Conservation (phyloP, 2,113 vertebrate genomes). For the Psittacula cyanocephala region DNA sequence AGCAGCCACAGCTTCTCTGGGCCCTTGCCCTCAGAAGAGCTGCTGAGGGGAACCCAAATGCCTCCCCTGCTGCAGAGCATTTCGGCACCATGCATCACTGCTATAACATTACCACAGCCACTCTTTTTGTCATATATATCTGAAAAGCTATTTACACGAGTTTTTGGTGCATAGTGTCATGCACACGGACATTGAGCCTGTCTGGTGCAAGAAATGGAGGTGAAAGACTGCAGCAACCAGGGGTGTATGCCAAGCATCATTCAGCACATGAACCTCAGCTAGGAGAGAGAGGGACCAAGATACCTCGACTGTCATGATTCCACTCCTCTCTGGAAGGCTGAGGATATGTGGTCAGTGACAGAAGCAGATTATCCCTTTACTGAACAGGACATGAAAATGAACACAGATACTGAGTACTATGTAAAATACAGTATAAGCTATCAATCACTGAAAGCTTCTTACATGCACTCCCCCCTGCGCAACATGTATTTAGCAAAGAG, state of each 20-base stretch:
- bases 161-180: background rate
- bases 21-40: background rate
- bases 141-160: background rate
- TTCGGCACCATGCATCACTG: too few relatives aligned
- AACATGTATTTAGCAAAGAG: background rate
- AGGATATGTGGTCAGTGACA: background rate
- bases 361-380: background rate
- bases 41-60: rapidly evolving
- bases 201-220: too few relatives aligned
- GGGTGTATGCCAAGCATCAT: background rate
- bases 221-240: background rate
- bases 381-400: background rate
- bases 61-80: background rate
- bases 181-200: rapidly evolving
- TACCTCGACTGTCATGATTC: background rate
- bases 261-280: background rate
- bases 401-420: background rate
- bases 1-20: too few relatives aligned
- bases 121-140: rapidly evolving
- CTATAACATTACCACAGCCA: background rate
- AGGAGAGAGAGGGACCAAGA: too few relatives aligned
- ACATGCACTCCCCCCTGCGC: background rate
- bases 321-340: too few relatives aligned
- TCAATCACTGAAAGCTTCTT: background rate
- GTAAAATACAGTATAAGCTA: background rate